Evolutionary conservation across 2,797 vertebrate species (phyloP).

Genomic region (Sparus aurata): DNA sequence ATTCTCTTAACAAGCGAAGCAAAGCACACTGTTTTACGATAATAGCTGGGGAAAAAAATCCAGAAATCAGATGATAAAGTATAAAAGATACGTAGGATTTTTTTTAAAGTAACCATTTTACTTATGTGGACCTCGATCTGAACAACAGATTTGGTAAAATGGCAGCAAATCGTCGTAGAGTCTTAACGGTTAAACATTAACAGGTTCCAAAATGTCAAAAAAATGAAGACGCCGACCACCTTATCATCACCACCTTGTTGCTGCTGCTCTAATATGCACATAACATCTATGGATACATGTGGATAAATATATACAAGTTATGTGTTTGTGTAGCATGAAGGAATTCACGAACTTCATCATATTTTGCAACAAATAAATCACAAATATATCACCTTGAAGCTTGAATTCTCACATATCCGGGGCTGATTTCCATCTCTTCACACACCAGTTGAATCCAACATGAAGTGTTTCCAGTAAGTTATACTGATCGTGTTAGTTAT

Average conservation of each 20-base stretch:
- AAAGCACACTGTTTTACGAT: not conserved
- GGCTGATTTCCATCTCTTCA: not conserved
- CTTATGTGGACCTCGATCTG: not conserved
- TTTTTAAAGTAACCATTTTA: not conserved
- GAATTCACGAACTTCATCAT: too few species aligned
- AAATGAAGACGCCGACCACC: too few species aligned
- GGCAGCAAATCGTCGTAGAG: rapidly evolving
- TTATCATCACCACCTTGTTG: too few species aligned
- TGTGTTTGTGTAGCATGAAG: too few species aligned
- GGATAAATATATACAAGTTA: too few species aligned
- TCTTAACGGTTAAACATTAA: not conserved
- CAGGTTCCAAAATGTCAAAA: not conserved
- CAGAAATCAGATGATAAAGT: too few species aligned
- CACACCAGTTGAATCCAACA: too few species aligned
- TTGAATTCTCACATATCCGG: not conserved
- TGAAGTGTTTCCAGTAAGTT: not conserved
- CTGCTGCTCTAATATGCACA: too few species aligned
- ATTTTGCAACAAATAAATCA: too few species aligned
- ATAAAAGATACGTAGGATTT: too few species aligned
- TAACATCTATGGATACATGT: too few species aligned
- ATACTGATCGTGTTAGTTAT: not conserved
- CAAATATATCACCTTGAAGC: too few species aligned
- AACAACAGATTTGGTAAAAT: not conserved
- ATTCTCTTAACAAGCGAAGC: not conserved
- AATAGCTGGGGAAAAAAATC: not conserved